Evolutionary conservation across 2,113 vertebrate genomes (phyloP), one percentile per base, ranked within the genome.

Genomic region (Anhinga rufa): DNA sequence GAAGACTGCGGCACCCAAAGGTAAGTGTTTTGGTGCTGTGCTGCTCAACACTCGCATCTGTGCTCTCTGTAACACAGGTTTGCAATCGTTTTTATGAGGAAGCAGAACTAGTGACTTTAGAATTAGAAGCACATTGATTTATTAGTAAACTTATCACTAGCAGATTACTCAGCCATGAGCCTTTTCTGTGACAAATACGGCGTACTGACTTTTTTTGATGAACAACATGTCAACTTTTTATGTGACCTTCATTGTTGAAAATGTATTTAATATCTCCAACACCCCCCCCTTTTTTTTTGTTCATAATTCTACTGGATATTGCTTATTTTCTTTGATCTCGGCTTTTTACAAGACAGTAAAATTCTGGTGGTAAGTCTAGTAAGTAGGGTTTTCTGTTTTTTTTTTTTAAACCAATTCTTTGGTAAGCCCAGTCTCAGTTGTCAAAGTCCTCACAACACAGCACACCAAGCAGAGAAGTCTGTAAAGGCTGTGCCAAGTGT

Each of bases 1-100:
- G 97, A 99, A 99, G 96, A 95, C 97, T 48, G 58, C 98, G 76
- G 51, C 98, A 90, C 97, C 98, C 65, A 99, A 99, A 99, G 98
- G 99, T 99, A 77, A 95, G 96, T 20, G 75, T 54, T 51, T 9
- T 18, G 60, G 36, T 22, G 40, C 54, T 25, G 20, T 16, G 32
- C 26, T 51, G 36, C 34, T 44, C 22, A 13, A 2, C 24, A 5
- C 17, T 7, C 48, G 9, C 2, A 1, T 14, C 75, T 28, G 11
- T 34, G 46, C 70, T n/a, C 42, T 58, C 13, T 31, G 25, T n/a
- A 49, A n/a, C 69, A 32, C 44, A 46, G 61, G 36, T 12, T 71
- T 69, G 28, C 8, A 19, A 0, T 14, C 18, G 3, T 3, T 71
- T 78, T 55, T 71, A 6, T 36, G 29, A 86, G 12, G 36, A 46